Evolutionary conservation across 2,888 invertebrate species (phyloP).

Genomic region (Philereme vetulata): DNA sequence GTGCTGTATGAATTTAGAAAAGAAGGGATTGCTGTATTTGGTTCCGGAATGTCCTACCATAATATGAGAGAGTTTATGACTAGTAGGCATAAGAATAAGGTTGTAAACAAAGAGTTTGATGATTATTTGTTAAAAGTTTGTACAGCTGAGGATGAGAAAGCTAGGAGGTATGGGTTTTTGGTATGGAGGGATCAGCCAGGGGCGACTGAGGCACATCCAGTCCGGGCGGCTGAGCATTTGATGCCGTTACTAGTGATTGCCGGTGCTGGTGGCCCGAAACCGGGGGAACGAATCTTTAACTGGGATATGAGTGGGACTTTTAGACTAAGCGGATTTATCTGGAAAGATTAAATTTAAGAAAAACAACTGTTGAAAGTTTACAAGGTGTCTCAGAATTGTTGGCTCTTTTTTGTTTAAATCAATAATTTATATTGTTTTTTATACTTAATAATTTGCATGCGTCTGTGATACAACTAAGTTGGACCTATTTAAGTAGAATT

Average conservation of each 20-base stretch:
- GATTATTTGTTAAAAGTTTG: constrained; percentile 67
- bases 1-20: constrained; percentile 64
- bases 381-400: too few relatives aligned
- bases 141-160: constrained; percentile 56
- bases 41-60: constrained; percentile 78
- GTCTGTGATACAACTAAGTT: too few relatives aligned
- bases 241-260: constrained; percentile 75
- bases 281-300: constrained; percentile 69
- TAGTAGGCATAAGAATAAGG: constrained; percentile 45
- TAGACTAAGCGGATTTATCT: constrained; percentile 71
- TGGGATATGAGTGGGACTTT: constrained; percentile 72
- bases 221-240: constrained; percentile 70
- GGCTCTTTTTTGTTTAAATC: too few relatives aligned
- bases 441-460: too few relatives aligned
- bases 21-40: constrained; percentile 71
- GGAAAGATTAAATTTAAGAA: constrained; percentile 55
- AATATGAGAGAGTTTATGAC: constrained; percentile 73
- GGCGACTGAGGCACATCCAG: constrained; percentile 69
- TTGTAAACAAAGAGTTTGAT: constrained; percentile 73
- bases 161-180: constrained; percentile 54
- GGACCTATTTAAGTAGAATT: too few relatives aligned
- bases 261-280: constrained; percentile 66
- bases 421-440: too few relatives aligned
- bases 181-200: constrained; percentile 66
- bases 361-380: too few relatives aligned